These are phyloP conservation scores for Brevimyrus niger DNA, from an alignment of 2,113 vertebrate species.

Conservation along the genomic window DNA sequence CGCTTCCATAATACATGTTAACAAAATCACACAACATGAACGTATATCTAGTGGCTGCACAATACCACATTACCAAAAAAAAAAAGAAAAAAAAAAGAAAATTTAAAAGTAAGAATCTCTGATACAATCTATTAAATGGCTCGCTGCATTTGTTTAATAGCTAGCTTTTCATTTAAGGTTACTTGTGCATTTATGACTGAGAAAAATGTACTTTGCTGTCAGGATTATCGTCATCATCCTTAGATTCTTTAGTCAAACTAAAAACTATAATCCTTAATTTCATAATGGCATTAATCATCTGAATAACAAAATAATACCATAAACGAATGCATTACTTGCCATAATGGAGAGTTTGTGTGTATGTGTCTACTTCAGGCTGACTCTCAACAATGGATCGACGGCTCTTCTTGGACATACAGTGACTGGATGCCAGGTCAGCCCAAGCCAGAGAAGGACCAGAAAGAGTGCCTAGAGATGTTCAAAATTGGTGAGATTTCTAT, in stretches of 20 bases:
- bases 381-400: slow-evolving; percentile 49
- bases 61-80: neutral
- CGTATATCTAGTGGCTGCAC: neutral
- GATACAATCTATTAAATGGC: neutral
- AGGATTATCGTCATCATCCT: neutral
- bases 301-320: neutral
- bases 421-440: slow-evolving; percentile 57
- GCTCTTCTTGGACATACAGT: slow-evolving; percentile 51
- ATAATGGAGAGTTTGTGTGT: neutral
- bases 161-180: neutral
- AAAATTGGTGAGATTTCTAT: slow-evolving; percentile 38
- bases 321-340: neutral
- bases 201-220: neutral
- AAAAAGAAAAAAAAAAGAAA: neutral
- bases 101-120: neutral
- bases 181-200: neutral
- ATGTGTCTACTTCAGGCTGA: slow-evolving; percentile 41
- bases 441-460: slow-evolving; percentile 39
- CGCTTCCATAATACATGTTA: neutral
- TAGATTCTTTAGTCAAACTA: neutral
- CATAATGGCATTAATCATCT: neutral
- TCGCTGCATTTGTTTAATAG: neutral
- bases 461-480: slow-evolving; percentile 54
- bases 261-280: neutral
- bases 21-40: neutral